Evolutionary conservation across 1,140 invertebrate species (phyloP).

Genomic region (Drosophila setifemur): DNA sequence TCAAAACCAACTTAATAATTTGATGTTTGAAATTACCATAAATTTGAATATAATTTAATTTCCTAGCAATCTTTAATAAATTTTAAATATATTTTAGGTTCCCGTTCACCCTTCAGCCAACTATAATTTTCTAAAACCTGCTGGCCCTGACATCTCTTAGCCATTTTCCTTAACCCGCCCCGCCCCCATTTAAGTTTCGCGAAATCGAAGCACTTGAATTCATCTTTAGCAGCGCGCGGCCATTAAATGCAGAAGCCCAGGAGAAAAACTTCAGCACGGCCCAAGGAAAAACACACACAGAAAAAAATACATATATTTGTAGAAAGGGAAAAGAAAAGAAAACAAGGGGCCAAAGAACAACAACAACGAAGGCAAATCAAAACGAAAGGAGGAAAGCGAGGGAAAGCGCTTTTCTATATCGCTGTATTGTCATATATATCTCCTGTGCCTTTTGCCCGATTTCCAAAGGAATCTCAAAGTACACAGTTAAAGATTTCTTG

Average conservation of each 20-base stretch:
- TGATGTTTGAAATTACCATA: too few relatives aligned
- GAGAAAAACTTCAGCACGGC: constrained; percentile 1
- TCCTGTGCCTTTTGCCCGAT: too few relatives aligned
- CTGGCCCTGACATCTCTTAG: not conserved
- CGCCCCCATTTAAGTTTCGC: constrained; percentile 9
- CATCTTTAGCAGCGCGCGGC: constrained; percentile 16
- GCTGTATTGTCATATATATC: not conserved
- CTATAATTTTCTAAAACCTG: not conserved
- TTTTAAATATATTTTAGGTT: too few relatives aligned
- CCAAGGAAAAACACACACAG: not conserved
- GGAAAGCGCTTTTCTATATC: not conserved
- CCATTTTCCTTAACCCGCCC: not conserved
- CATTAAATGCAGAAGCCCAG: constrained; percentile 35
- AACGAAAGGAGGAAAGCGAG: not conserved
- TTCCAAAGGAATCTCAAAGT: too few relatives aligned
- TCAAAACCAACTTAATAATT: too few relatives aligned
- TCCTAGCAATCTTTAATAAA: too few relatives aligned
- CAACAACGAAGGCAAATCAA: constrained; percentile 35
- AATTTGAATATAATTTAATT: too few relatives aligned
- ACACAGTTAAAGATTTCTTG: too few relatives aligned
- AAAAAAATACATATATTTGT: too few relatives aligned
- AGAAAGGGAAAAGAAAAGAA: not conserved
- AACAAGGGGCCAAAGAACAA: not conserved
- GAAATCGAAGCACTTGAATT: constrained; percentile 40
- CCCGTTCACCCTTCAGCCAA: too few relatives aligned